Evolutionary conservation across 1,140 invertebrate genomes (phyloP), one percentile per base, ranked within the genome.

Genomic region (Diorhabda elongata): DNA sequence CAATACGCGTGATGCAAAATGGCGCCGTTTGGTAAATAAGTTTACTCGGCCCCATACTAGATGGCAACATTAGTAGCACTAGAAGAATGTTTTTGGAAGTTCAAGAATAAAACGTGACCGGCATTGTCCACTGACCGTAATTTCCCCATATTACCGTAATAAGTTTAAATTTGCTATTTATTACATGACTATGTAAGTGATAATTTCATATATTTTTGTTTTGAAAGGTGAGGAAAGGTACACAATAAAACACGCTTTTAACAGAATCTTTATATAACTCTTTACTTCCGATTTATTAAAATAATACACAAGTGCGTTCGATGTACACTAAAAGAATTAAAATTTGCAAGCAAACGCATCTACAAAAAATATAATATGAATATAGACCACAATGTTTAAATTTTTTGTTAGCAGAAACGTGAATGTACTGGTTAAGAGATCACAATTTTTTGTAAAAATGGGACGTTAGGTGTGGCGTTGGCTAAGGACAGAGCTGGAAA

Each of bases 271-370:
- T 77, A 77, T 74, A 77, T 77, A 77, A 70, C 68, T 73, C 72
- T 73, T 76, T 75, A 73, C 72, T 73, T 76, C 73, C 71, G 71
- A 64, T 64, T 71, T 69, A 71, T 64, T 69, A 70, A 69, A 74
- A 72, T 75, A 74, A 73, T 75, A 76, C 72, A 75, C 73, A 76
- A 75, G 78, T 80, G 78, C 77, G 75, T 79, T 79, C 76, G 78
- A 80, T 79, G 77, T 79, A 74, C 77, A 76, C 78, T 80, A 80
- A 79, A 79, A 72, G 71, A 77, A 78, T 71, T 61, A 78, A 73
- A 74, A 72, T 71, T 71, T 77, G 75, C 75, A 79, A 79, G 78
- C 78, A 77, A 78, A 79, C 75, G 76, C 77, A 78, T 77, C 76
- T 79, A 80, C 78, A 78, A 71, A 79, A 80, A 65, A 79, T 76